Evolutionary conservation across 2,888 invertebrate genomes (phyloP), one percentile per base, ranked within the genome.

Genomic region (Mythimna ferrago): DNA sequence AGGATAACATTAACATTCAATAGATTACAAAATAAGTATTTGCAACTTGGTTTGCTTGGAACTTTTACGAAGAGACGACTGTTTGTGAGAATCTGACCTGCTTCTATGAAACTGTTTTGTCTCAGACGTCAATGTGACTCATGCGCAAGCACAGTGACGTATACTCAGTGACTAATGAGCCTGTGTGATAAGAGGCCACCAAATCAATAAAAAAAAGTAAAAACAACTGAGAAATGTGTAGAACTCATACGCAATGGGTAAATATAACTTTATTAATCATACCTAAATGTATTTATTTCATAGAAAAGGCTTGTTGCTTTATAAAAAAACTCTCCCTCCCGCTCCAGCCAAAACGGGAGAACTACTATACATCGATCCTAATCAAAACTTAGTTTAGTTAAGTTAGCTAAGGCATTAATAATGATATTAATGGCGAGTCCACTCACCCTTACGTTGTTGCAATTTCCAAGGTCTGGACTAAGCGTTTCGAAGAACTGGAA

Each of bases 121-220:
- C 21, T 62, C 38, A 19, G 65, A 81, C 78, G 81, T 69, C 54
- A 66, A 26, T 14, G 16, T 81, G 77, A 81, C 63, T 81, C 70
- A 76, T 41, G 57, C 44, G 2, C 41, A 54, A 6, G 16, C 44
- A 56, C 11, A 32, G 19, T 74, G 81, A 78, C 75, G 81, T 65
- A 68, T 6, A 14, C 11, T 64, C 63, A 6, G 6, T 48, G 48
- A 16, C 48, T 32, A 73, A 38, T 66, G 51, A 51, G 1, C 32
- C 35, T 56, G 54, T 44, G 64, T 54, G 19, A 54, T 81, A 66
- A 81, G 19, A 58, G 53, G 14, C 41, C 48, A n/a, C 57, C 57
- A 63, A 68, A 80, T 75, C 26, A 61, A 62, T 74, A 41, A 56
- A 1, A 19, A 26, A 32, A 10, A 61, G 64, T 54, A 21, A 53